These are phyloP conservation scores for Mastigias papua DNA, from an alignment of 30 jellyfish, hydroid and myxozoan species.

Conservation along the genomic window DNA sequence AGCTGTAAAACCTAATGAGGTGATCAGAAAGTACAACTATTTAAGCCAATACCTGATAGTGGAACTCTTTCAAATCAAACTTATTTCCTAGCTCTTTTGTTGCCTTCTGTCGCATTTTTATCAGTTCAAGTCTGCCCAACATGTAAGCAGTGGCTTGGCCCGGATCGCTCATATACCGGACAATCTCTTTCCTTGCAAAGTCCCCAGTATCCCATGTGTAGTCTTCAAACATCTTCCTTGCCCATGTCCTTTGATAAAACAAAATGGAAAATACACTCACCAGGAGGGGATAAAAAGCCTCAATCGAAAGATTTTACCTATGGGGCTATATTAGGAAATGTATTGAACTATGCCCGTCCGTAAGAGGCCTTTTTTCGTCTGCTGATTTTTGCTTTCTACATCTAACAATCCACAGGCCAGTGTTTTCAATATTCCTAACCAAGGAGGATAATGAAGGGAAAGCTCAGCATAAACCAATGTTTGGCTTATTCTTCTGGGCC, in stretches of 20 bases:
- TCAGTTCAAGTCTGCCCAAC: constrained; percentile 87
- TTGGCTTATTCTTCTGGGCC: no score
- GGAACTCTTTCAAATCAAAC: constrained; percentile 87
- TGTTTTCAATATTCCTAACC: no score
- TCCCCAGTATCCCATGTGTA: constrained; percentile 95
- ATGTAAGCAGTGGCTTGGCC: constrained; percentile 95
- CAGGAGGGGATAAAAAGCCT: no score
- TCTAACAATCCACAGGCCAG: no score
- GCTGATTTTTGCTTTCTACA: no score
- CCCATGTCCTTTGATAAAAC: constrained; percentile 85
- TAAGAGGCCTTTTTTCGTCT: no score
- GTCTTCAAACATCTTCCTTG: constrained; percentile 83
- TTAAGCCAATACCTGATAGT: constrained; percentile 78
- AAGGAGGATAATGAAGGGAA: no score
- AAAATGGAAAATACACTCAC: no score
- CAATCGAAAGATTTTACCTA: no score
- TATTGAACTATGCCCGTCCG: no score
- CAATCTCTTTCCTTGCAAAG: constrained; percentile 89
- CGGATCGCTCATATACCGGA: constrained; percentile 94
- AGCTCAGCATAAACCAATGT: no score
- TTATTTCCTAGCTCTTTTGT: constrained; percentile 77
- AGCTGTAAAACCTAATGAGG: neutral
- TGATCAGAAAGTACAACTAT: neutral
- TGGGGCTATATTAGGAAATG: no score
- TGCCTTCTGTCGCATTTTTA: constrained; percentile 83